Conservation (phyloP, 2,113 vertebrate genomes). For the Chaetodon trifascialis region DNA sequence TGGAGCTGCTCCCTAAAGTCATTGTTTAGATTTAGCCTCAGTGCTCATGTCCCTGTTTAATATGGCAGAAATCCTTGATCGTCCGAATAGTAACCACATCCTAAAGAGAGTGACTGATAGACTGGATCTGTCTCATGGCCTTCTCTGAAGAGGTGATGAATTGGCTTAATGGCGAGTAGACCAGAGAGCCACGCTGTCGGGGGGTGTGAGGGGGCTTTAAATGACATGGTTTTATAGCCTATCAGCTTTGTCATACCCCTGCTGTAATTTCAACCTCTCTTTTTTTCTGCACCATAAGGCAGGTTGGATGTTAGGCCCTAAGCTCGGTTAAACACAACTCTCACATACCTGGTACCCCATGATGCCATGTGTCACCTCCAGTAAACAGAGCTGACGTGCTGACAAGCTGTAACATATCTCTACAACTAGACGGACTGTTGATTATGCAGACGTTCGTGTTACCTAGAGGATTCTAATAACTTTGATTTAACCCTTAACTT, state of each 20-base stretch:
- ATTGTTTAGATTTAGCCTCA: constrained; percentile 46
- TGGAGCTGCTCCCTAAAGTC: constrained; percentile 38
- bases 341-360: constrained; percentile 29
- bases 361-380: constrained; percentile 42
- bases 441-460: too few relatives aligned
- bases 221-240: constrained; percentile 80
- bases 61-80: constrained; percentile 60
- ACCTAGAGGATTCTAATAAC: too few relatives aligned
- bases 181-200: constrained; percentile 48
- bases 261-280: constrained; percentile 67
- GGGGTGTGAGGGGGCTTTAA: constrained; percentile 70
- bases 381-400: constrained; percentile 7
- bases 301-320: constrained; percentile 59
- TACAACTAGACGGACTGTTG: too few relatives aligned
- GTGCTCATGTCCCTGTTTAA: constrained; percentile 53
- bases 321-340: constrained; percentile 73
- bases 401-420: too few relatives aligned
- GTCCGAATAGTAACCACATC: constrained; percentile 51
- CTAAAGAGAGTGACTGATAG: constrained; percentile 68
- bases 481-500: too few relatives aligned
- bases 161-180: constrained; percentile 77
- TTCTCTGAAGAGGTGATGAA: constrained; percentile 78
- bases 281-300: constrained; percentile 77
- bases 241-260: constrained; percentile 74
- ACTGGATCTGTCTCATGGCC: constrained; percentile 69